phyloP scores from a whole-genome alignment of 2,888 invertebrate species.

The Gymnoscelis rufifasciata region DNA sequence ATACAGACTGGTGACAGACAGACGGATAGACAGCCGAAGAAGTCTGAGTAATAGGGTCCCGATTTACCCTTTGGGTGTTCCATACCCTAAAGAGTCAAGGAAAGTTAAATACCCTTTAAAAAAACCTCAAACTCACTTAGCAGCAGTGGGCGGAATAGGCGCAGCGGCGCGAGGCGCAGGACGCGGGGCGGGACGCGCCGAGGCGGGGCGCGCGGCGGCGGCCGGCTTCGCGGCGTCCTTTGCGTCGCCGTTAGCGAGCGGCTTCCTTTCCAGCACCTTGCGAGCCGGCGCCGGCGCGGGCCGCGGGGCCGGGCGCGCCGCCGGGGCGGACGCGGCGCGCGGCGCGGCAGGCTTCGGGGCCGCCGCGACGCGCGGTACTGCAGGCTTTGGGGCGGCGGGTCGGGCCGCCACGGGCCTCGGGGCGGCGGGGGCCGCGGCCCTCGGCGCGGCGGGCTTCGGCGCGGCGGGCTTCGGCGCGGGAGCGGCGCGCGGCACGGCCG shows the following conservation, averaged over 20 bases:
- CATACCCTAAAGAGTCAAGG: too few relatives aligned
- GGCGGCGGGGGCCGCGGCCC: constrained; percentile 37
- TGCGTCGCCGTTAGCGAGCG: constrained; percentile 77
- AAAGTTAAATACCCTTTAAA: too few relatives aligned
- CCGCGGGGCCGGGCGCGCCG: constrained; percentile 13
- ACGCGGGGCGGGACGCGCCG: constrained; percentile 35
- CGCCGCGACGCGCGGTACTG: constrained; percentile 14
- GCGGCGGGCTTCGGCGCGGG: constrained; percentile 26
- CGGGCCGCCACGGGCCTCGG: constrained; percentile 11
- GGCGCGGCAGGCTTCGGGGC: constrained; percentile 21
- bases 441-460: constrained; percentile 48
- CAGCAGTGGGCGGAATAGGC: constrained; percentile 35
- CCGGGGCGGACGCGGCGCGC: constrained; percentile 17
- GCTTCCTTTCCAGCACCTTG: constrained; percentile 67
- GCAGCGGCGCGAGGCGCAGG: constrained; percentile 32
- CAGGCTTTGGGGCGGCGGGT: constrained; percentile 25
- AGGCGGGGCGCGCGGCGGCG: constrained; percentile 30
- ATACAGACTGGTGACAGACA: too few relatives aligned
- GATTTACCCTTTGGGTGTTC: too few relatives aligned
- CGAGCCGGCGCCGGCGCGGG: constrained; percentile 37
- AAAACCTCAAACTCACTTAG: constrained; percentile 9
- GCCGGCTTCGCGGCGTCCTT: constrained; percentile 47
- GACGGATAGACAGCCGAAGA: too few relatives aligned
- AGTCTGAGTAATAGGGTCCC: too few relatives aligned
- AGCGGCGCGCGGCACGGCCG: constrained; percentile 41